Conservation (phyloP, 2,113 vertebrate genomes). For the Bostrychus sinensis region DNA sequence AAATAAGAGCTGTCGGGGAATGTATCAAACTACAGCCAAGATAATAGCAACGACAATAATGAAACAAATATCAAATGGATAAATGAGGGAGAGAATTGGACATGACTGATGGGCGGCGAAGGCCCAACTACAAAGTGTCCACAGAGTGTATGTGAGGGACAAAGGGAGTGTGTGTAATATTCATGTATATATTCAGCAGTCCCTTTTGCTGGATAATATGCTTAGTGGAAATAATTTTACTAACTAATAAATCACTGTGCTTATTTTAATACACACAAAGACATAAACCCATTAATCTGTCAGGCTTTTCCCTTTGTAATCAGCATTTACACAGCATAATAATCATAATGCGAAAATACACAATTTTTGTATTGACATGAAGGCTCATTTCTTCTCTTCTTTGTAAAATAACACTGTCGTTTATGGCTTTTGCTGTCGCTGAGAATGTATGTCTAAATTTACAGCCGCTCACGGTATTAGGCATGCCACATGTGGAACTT, state of each 20-base stretch:
- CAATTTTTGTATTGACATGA: conserved; percentile 42
- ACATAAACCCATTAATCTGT: conserved; percentile 68
- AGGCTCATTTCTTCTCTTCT: conserved; percentile 58
- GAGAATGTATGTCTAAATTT: conserved; percentile 6
- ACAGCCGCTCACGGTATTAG: neutral
- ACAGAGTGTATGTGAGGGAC: conserved; percentile 39
- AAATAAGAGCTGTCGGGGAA: conserved; percentile 74
- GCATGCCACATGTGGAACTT: neutral
- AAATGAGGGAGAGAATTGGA: conserved; percentile 64
- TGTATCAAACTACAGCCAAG: conserved; percentile 72
- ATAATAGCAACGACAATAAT: conserved; percentile 70
- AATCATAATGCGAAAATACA: conserved; percentile 44
- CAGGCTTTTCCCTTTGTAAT: conserved; percentile 47
- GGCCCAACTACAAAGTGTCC: conserved; percentile 38
- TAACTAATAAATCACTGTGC: conserved; percentile 70
- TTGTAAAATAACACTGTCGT: conserved; percentile 23
- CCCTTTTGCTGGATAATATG: conserved; percentile 20
- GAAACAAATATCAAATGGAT: conserved; percentile 74
- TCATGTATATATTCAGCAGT: conserved; percentile 21
- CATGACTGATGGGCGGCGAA: conserved; percentile 66
- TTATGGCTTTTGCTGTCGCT: conserved; percentile 1
- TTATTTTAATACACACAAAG: conserved; percentile 65
- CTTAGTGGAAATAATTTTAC: conserved; percentile 52
- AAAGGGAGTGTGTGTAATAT: conserved; percentile 24
- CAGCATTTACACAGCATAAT: conserved; percentile 47